Percentiles rank a stretch among this genome's conserved stretches.
phyloP scores from a whole-genome alignment of 2,113 vertebrate species.

The Bungarus multicinctus region DNA sequence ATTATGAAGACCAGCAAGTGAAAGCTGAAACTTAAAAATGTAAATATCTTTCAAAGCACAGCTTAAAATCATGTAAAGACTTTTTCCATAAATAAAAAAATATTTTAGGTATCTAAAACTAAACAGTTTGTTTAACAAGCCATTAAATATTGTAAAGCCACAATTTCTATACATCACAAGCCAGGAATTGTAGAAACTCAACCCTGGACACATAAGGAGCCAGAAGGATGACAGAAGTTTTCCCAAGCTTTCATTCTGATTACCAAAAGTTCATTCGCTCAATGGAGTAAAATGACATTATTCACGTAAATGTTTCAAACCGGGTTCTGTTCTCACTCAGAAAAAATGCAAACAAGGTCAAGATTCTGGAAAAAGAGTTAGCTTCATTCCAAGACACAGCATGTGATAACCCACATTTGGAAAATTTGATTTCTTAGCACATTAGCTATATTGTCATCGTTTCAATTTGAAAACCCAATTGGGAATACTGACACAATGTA shows the following conservation, averaged over 20 bases:
- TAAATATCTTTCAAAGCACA: not conserved
- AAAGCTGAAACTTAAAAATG: not conserved
- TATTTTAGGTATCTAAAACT: not conserved
- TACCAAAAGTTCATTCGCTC: not conserved
- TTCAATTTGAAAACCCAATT: not conserved
- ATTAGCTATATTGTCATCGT: not conserved
- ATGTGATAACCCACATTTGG: not conserved
- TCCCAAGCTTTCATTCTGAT: not conserved
- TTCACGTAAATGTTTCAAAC: not conserved
- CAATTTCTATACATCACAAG: not conserved
- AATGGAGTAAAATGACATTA: not conserved
- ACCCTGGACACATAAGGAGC: not conserved
- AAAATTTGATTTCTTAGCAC: not conserved
- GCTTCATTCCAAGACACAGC: not conserved
- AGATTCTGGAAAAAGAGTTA: not conserved
- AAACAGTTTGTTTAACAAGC: not conserved
- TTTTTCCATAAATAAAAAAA: not conserved
- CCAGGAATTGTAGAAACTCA: not conserved
- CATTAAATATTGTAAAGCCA: not conserved
- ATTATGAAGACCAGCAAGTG: not conserved
- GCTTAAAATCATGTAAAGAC: not conserved
- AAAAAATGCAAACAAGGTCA: not conserved
- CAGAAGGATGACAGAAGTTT: not conserved
- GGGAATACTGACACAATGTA: not conserved
- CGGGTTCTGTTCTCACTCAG: not conserved